Evolutionary conservation across 2,113 vertebrate genomes (phyloP).

Genomic region (Carettochelys insculpta): DNA sequence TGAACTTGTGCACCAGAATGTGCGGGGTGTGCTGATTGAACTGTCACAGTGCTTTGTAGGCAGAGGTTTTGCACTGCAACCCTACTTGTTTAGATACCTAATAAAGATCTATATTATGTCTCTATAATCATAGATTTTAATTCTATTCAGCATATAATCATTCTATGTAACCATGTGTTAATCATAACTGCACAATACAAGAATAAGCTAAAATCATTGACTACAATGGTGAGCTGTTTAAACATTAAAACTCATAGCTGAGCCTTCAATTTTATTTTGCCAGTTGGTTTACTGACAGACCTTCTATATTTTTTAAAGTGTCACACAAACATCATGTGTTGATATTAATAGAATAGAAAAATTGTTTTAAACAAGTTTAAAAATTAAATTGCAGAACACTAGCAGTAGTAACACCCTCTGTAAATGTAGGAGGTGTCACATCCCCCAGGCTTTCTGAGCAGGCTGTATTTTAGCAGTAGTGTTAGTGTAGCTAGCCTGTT

Average conservation of each 20-base stretch:
- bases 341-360: background rate
- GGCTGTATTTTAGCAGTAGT: background rate
- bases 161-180: no score
- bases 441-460: background rate
- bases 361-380: background rate
- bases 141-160: no score
- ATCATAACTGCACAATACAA: no score
- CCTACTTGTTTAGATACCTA: no score
- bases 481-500: background rate
- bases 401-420: background rate
- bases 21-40: no score
- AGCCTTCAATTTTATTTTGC: background rate
- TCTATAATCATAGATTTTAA: no score
- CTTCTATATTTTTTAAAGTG: background rate
- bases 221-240: background rate
- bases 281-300: background rate
- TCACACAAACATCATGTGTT: background rate
- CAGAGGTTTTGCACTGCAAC: no score
- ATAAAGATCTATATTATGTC: no score
- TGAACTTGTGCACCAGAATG: no score
- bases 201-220: no score
- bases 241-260: background rate
- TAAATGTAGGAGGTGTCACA: background rate
- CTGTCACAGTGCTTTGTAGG: no score
- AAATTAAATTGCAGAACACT: background rate